Base-by-base conservation (phyloP, 2,797 vertebrate species). In the Oreonectes daqikongensis region DNA sequence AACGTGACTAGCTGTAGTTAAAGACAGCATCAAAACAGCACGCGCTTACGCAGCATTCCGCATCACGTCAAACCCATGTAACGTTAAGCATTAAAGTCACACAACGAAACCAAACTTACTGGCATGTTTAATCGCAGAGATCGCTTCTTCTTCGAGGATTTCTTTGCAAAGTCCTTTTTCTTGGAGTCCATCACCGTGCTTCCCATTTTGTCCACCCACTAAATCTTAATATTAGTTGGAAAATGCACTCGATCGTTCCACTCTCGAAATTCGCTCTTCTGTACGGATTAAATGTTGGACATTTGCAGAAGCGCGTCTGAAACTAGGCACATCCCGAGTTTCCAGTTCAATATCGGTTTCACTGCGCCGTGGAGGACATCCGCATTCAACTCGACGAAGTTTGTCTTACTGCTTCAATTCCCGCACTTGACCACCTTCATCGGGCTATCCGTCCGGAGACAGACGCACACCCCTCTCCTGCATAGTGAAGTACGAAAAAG, bases 71-170 rank as follows among this genome's bases (percentile, higher is more conserved):
- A 46, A 35, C 8, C 35, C 5, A 35, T 9, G n/a, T n/a, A 40
- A 35, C 4, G 2, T 1, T 0, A n/a, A 60, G 66, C 12, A 14
- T 4, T 52, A 48, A 48, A 68, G 75, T 60, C 20, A 82, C 85
- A 86, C 85, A 83, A 32, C 35, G 9, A 18, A 82, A 63, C 75
- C 2, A 15, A 85, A 92, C 92, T 92, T 87, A 94, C 93, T 69
- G 92, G 92, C 90, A 94, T 89, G 88, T 92, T 90, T 72, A 94
- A 88, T 78, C 91, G 90, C 82, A 93, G 90, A 81, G 86, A 78
- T 87, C 85, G 89, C 79, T 75, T 90, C 86, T 89, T 92, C 89
- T 90, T 93, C 22, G 89, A 85, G 30, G 72, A 88, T 86, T 93
- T 94, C 87, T 91, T 93, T 8, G 90, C 80, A 76, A 85, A 75